These are phyloP conservation scores for Troilus luridus DNA, from an alignment of 2,888 invertebrate genomes.

Conservation along the genomic window DNA sequence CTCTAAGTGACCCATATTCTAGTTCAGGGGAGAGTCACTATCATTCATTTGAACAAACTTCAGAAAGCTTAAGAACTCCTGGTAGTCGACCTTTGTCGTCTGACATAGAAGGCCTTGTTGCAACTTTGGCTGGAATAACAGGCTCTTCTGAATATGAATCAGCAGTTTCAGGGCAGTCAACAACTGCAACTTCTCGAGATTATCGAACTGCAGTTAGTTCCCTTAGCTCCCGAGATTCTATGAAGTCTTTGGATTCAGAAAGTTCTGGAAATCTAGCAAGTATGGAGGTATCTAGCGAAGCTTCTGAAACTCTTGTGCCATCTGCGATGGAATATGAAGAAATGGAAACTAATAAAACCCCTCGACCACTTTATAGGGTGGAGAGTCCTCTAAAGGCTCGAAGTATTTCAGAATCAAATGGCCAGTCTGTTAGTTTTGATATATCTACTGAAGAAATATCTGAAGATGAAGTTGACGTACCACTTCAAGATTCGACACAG, in stretches of 20 bases:
- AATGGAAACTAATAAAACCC: slow-evolving; percentile 71
- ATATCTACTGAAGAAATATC: slow-evolving; percentile 66
- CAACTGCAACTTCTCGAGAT: slow-evolving; percentile 80
- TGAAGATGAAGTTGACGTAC: slow-evolving; percentile 71
- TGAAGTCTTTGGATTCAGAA: slow-evolving; percentile 91
- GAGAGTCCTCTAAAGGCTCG: slow-evolving; percentile 64
- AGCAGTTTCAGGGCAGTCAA: slow-evolving; percentile 80
- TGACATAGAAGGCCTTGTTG: slow-evolving; percentile 83
- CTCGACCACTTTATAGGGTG: slow-evolving; percentile 66
- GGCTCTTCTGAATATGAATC: slow-evolving; percentile 85
- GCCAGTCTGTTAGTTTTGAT: slow-evolving; percentile 65
- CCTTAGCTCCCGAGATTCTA: slow-evolving; percentile 90
- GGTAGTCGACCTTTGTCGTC: slow-evolving; percentile 86
- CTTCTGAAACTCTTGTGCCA: slow-evolving; percentile 92
- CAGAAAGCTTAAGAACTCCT: slow-evolving; percentile 73
- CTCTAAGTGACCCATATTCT: slow-evolving; percentile 79
- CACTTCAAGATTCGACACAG: slow-evolving; percentile 70
- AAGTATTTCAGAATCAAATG: slow-evolving; percentile 64
- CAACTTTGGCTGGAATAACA: slow-evolving; percentile 74
- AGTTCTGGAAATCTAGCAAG: slow-evolving; percentile 91
- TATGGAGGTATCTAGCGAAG: slow-evolving; percentile 87
- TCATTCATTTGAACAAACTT: slow-evolving; percentile 86
- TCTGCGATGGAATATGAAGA: slow-evolving; percentile 88
- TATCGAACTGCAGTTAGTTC: slow-evolving; percentile 90
- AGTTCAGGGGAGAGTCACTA: slow-evolving; percentile 92